phyloP scores from a whole-genome alignment of 2,888 invertebrate genomes.

The Quadroppia sp. region DNA sequence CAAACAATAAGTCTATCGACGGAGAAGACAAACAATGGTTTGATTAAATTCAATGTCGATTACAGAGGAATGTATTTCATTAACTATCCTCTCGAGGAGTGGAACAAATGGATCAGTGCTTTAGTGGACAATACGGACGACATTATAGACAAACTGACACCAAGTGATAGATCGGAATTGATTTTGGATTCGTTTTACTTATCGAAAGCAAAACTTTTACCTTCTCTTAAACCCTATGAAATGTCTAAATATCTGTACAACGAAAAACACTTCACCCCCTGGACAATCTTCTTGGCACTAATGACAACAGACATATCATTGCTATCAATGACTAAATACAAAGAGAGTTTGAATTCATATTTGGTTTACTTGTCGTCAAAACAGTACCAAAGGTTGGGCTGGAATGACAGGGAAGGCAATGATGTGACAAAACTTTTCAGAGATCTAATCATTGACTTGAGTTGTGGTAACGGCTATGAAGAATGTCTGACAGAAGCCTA shows the following conservation, averaged over 20 bases:
- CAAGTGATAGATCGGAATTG: conserved; percentile 76
- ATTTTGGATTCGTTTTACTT: conserved; percentile 70
- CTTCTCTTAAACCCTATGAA: conserved; percentile 50
- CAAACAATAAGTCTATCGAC: not conserved
- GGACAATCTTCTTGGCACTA: conserved; percentile 44
- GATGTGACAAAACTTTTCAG: conserved; percentile 10
- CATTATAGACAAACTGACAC: not conserved
- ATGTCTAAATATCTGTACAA: conserved; percentile 49
- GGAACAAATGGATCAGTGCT: conserved; percentile 51
- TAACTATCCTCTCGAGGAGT: conserved; percentile 54
- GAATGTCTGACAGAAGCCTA: not conserved
- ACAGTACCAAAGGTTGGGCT: conserved; percentile 17
- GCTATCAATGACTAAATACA: not conserved
- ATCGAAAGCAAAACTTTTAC: conserved; percentile 61
- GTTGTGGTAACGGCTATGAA: not conserved
- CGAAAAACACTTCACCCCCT: conserved; percentile 50
- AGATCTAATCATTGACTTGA: not conserved
- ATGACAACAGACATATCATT: not conserved
- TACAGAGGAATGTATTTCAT: conserved; percentile 56
- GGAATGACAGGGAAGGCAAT: conserved; percentile 21
- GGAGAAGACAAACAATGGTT: not conserved
- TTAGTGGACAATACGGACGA: not conserved
- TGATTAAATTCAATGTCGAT: conserved; percentile 38
- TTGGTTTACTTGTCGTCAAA: not conserved
- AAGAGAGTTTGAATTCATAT: not conserved